phyloP scores from a whole-genome alignment of 1,140 invertebrate genomes.

The Aphidius ervi region DNA sequence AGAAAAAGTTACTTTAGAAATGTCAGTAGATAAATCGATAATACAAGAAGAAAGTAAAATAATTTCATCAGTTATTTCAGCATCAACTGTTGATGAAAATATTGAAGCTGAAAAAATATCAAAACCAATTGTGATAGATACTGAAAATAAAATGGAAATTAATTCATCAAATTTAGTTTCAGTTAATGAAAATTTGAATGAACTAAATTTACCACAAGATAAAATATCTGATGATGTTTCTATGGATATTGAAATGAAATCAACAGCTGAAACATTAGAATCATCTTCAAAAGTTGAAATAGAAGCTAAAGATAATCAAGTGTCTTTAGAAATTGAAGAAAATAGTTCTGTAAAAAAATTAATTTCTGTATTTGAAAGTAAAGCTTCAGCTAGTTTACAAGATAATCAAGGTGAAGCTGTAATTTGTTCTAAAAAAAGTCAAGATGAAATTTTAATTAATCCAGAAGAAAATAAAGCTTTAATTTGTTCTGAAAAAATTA shows the following conservation, averaged over 20 bases:
- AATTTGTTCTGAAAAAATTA: no score
- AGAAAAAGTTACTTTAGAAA: constrained; percentile 16
- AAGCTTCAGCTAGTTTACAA: no score
- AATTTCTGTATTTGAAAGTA: no score
- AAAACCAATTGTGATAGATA: constrained; percentile 2
- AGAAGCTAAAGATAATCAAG: no score
- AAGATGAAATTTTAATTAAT: no score
- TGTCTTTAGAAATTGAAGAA: no score
- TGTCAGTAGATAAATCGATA: not conserved
- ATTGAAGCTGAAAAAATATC: constrained; percentile 13
- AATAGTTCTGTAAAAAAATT: no score
- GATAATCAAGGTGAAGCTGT: no score
- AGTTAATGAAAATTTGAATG: not conserved
- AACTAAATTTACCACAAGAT: not conserved
- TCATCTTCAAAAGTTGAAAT: no score
- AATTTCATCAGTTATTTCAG: not conserved
- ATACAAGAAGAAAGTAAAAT: constrained; percentile 3
- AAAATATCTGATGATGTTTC: not conserved
- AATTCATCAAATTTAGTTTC: not conserved
- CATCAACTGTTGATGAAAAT: constrained; percentile 1
- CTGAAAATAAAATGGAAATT: constrained; percentile 3
- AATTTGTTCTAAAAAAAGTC: no score
- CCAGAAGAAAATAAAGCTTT: no score
- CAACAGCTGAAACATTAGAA: not conserved
- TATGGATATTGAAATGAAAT: not conserved